phyloP scores from a whole-genome alignment of 2,888 invertebrate genomes.

The Cephus rjabovi region DNA sequence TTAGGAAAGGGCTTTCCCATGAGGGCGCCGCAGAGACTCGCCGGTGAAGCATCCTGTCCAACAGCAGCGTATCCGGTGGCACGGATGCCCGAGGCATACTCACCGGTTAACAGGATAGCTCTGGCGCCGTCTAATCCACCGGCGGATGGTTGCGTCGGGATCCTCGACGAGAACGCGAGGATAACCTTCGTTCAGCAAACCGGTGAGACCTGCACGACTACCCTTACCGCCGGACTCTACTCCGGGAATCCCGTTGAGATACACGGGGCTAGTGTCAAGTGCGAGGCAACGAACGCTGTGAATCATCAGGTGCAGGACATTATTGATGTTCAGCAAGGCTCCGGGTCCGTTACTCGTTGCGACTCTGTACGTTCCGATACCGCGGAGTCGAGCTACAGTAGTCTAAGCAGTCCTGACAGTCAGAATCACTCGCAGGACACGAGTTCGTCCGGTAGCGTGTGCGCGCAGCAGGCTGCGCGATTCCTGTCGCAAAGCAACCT shows the following conservation, averaged over 20 bases:
- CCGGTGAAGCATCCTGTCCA: slow-evolving; percentile 13
- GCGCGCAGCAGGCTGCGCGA: slow-evolving; percentile 61
- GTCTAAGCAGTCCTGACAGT: slow-evolving; percentile 68
- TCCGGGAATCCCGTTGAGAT: not conserved
- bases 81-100: slow-evolving; percentile 18
- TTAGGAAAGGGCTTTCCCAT: slow-evolving; percentile 16
- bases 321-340: slow-evolving; percentile 16
- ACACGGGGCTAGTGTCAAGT: slow-evolving; percentile 11
- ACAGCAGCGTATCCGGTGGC: slow-evolving; percentile 21
- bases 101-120: slow-evolving; percentile 6
- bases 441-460: slow-evolving; percentile 63
- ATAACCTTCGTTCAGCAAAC: slow-evolving; percentile 14
- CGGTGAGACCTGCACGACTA: not conserved
- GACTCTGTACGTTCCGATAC: slow-evolving; percentile 73
- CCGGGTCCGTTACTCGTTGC: slow-evolving; percentile 64
- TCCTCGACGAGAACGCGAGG: slow-evolving; percentile 24
- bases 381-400: slow-evolving; percentile 71
- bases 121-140: not conserved
- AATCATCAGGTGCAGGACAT: slow-evolving; percentile 1
- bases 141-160: slow-evolving; percentile 15
- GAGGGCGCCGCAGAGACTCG: slow-evolving; percentile 21
- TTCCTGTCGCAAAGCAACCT: slow-evolving; percentile 34
- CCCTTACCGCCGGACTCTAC: not conserved
- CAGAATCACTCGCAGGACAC: slow-evolving; percentile 55
- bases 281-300: slow-evolving; percentile 16